Conservation (phyloP, 1,140 invertebrate genomes). For the Triops longicaudatus region DNA sequence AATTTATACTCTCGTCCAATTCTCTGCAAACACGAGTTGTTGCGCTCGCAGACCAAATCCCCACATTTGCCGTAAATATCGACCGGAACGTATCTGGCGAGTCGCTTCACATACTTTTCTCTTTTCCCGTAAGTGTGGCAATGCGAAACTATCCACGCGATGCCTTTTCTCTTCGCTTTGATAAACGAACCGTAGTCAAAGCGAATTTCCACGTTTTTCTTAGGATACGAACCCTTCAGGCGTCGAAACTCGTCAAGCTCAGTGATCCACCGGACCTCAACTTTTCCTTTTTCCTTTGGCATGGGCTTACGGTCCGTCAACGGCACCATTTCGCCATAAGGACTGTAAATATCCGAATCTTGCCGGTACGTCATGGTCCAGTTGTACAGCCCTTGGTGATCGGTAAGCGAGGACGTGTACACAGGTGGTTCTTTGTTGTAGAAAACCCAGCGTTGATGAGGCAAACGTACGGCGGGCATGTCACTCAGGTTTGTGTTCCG, state of each 20-base stretch:
- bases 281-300: too few relatives aligned
- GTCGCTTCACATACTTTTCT: slow-evolving; percentile 41
- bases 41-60: slow-evolving; percentile 27
- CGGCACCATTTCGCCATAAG: too few relatives aligned
- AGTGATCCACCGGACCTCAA: neutral
- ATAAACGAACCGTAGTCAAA: neutral
- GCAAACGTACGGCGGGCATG: too few relatives aligned
- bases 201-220: neutral
- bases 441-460: too few relatives aligned
- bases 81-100: slow-evolving; percentile 43
- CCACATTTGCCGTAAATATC: slow-evolving; percentile 50
- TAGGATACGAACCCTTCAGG: neutral
- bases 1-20: slow-evolving; percentile 40
- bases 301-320: too few relatives aligned
- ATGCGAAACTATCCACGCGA: slow-evolving; percentile 47
- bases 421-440: too few relatives aligned
- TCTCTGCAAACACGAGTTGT: neutral
- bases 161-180: slow-evolving; percentile 32
- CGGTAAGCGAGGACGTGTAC: too few relatives aligned
- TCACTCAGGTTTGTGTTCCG: too few relatives aligned
- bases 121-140: slow-evolving; percentile 42
- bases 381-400: too few relatives aligned
- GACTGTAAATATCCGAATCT: too few relatives aligned
- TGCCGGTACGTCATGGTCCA: too few relatives aligned
- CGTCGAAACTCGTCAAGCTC: neutral